Conservation (phyloP, 2,888 invertebrate species). For the Piscicola geometra region DNA sequence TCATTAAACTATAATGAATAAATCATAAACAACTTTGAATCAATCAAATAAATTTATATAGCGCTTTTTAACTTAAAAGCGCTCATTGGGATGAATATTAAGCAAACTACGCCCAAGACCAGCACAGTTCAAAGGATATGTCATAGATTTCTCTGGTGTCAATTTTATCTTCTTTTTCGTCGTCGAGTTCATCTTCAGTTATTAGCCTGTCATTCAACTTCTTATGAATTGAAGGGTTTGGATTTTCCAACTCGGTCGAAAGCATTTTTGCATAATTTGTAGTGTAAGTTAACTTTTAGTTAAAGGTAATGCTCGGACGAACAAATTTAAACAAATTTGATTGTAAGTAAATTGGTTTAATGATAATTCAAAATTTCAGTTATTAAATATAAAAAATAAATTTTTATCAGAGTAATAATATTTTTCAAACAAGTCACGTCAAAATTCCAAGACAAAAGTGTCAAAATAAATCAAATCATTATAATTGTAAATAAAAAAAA, state of each 20-base stretch:
- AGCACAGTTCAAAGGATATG: background rate
- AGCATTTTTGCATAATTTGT: background rate
- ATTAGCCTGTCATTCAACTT: background rate
- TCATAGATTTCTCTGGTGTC: slow-evolving; percentile 10
- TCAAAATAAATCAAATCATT: no score
- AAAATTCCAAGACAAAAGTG: no score
- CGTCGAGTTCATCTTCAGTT: slow-evolving; percentile 1
- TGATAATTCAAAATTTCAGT: background rate
- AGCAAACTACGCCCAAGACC: background rate
- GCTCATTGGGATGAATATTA: no score
- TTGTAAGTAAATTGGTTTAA: background rate
- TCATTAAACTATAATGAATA: background rate
- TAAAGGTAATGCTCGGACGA: background rate
- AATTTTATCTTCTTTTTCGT: background rate
- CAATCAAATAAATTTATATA: no score
- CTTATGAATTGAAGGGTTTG: slow-evolving; percentile 9
- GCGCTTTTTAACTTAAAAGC: no score
- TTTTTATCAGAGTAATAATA: background rate
- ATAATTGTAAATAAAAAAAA: slow-evolving; percentile 2
- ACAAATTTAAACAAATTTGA: background rate
- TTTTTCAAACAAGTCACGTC: no score
- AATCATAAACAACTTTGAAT: no score
- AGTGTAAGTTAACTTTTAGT: background rate
- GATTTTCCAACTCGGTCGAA: background rate
- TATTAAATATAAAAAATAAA: background rate